Conservation (phyloP, 2,888 invertebrate genomes). For the Pantelozetes paolii region DNA sequence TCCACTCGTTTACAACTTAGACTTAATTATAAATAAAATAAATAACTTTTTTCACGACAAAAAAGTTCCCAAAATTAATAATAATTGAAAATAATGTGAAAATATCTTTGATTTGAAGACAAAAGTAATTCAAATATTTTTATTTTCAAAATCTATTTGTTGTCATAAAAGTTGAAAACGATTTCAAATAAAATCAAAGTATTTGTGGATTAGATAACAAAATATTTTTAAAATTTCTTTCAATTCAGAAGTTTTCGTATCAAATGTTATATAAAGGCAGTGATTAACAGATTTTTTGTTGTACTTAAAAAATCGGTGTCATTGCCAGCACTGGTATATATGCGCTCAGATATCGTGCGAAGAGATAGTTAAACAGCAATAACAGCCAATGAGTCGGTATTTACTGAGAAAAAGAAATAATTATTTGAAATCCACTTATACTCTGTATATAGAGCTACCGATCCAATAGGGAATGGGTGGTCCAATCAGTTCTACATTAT, state of each 20-base stretch:
- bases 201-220: background rate
- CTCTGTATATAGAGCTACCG: conserved; percentile 6
- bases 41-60: no score
- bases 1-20: no score
- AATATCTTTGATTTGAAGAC: no score
- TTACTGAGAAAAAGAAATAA: conserved; percentile 32
- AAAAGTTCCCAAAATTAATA: no score
- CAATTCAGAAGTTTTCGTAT: background rate
- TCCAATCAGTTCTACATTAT: conserved; percentile 28
- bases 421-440: conserved; percentile 30
- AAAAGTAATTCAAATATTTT: no score
- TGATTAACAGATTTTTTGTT: background rate
- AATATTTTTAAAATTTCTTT: background rate
- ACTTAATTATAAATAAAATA: no score
- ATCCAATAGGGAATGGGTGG: conserved; percentile 29
- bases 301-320: background rate
- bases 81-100: no score
- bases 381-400: conserved; percentile 36
- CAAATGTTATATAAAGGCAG: background rate
- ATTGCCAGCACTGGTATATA: background rate
- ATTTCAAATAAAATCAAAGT: background rate
- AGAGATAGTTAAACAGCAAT: conserved; percentile 17
- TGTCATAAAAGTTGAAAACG: no score
- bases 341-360: conserved; percentile 23
- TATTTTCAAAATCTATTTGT: no score